Evolutionary conservation across 2,113 vertebrate genomes (phyloP).

Genomic region (Mustela nigripes): DNA sequence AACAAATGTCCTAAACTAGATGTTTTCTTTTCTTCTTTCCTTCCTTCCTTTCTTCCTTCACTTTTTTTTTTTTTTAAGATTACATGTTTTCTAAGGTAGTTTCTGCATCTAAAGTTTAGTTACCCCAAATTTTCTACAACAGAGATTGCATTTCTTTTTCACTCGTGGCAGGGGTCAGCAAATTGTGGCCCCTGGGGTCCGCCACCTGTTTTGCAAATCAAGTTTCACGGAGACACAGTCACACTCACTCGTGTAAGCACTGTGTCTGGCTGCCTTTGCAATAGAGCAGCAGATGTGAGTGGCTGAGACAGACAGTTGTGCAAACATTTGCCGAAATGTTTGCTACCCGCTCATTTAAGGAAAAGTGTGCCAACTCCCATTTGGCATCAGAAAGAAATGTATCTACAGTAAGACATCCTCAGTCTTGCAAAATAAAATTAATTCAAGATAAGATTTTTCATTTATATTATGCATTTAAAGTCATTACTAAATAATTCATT

Average conservation of each 20-base stretch:
- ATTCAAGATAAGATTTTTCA: slow-evolving; percentile 6
- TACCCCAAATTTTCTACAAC: neutral
- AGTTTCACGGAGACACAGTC: neutral
- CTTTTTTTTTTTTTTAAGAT: neutral
- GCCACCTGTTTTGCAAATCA: neutral
- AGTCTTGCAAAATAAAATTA: slow-evolving; percentile 31
- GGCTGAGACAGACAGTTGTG: neutral
- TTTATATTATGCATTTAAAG: neutral
- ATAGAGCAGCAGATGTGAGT: neutral
- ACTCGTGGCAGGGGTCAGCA: neutral
- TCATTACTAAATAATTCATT: neutral
- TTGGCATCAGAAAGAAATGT: neutral
- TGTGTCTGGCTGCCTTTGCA: neutral
- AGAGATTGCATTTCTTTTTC: neutral
- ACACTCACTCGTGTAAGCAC: fast-evolving
- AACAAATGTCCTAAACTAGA: neutral
- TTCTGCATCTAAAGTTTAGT: neutral
- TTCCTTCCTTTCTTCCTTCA: neutral
- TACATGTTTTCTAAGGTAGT: neutral
- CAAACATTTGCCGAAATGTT: neutral
- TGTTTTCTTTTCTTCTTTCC: neutral
- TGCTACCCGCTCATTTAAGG: neutral
- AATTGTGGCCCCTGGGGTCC: neutral
- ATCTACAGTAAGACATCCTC: neutral
- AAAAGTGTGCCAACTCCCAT: neutral